Evolutionary conservation across 2,797 vertebrate genomes (phyloP).

Genomic region (Peromyscus eremicus): DNA sequence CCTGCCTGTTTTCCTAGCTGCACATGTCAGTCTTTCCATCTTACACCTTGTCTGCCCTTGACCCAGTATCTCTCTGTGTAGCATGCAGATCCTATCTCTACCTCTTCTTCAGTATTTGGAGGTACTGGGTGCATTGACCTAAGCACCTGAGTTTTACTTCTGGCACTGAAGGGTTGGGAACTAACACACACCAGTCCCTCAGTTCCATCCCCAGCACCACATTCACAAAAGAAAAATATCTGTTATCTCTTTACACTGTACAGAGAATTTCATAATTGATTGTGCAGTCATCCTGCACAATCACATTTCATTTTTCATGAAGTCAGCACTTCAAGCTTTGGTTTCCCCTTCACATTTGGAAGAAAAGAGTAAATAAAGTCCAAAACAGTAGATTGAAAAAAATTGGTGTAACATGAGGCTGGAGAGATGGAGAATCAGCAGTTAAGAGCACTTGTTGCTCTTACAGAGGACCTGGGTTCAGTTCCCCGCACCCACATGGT

Average conservation of each 20-base stretch:
- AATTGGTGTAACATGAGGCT: not conserved
- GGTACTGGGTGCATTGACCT: not conserved
- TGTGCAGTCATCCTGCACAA: not conserved
- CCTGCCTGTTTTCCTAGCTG: not conserved
- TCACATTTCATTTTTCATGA: constrained; percentile 33
- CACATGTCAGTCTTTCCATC: not conserved
- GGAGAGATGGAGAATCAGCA: not conserved
- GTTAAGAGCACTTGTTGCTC: not conserved
- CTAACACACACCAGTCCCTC: not conserved
- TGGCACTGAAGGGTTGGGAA: not conserved
- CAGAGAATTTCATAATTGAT: constrained; percentile 15
- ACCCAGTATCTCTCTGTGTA: not conserved
- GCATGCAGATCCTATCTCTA: not conserved
- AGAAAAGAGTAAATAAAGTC: constrained; percentile 30
- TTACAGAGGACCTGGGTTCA: no score
- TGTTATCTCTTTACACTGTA: not conserved
- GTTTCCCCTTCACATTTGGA: constrained; percentile 25
- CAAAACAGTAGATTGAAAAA: not conserved
- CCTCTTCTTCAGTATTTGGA: not conserved
- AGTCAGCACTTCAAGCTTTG: not conserved
- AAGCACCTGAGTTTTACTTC: constrained; percentile 6
- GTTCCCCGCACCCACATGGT: no score
- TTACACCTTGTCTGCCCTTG: not conserved
- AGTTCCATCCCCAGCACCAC: not conserved
- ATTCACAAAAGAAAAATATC: not conserved